phyloP scores from a whole-genome alignment of 2,797 vertebrate species.

The Chelon auratus region DNA sequence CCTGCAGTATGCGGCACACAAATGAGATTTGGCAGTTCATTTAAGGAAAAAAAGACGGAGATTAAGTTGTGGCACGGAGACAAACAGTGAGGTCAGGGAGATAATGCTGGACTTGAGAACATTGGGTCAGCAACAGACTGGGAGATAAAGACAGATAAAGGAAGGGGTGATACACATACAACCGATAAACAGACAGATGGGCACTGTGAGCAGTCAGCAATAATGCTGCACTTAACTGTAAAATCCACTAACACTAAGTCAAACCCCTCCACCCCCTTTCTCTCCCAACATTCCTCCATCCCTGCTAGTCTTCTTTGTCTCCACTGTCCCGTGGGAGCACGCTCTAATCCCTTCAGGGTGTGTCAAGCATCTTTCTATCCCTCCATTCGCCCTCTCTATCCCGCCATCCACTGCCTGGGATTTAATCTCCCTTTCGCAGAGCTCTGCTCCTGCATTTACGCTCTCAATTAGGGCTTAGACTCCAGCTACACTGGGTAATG shows the following conservation, averaged over 20 bases:
- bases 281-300: conserved; percentile 55
- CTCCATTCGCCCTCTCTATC: conserved; percentile 61
- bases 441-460: conserved; percentile 75
- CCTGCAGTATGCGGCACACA: background rate
- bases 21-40: conserved; percentile 38
- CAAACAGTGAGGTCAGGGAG: conserved; percentile 57
- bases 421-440: conserved; percentile 72
- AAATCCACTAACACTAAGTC: conserved; percentile 66
- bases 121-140: conserved; percentile 59
- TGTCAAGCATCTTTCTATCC: conserved; percentile 71
- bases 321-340: conserved; percentile 40
- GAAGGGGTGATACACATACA: conserved; percentile 69
- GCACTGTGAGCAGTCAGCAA: conserved; percentile 76
- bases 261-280: conserved; percentile 31
- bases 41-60: conserved; percentile 42
- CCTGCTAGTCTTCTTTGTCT: conserved; percentile 71
- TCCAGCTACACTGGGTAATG: conserved; percentile 80
- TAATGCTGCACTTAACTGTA: conserved; percentile 75
- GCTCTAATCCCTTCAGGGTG: conserved; percentile 77
- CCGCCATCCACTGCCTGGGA: conserved; percentile 71
- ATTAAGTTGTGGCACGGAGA: conserved; percentile 55
- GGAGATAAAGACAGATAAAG: conserved; percentile 73
- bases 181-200: conserved; percentile 79
- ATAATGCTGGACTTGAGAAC: conserved; percentile 57
- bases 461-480: conserved; percentile 82